Base-by-base conservation (phyloP, 2,113 vertebrate genomes). In the Rana temporaria region DNA sequence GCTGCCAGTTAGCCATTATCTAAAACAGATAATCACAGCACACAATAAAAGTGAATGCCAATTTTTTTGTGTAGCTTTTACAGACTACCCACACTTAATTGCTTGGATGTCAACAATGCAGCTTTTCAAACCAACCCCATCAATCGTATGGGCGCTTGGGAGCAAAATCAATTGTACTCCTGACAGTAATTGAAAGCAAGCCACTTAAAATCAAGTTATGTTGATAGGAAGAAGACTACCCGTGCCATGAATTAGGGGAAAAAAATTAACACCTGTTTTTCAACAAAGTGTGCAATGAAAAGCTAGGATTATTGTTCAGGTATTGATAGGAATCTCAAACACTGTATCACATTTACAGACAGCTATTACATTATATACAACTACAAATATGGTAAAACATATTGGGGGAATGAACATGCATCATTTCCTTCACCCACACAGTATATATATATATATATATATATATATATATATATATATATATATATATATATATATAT, bases 161-260 rank as follows among this genome's bases (percentile, higher is more conserved):
- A 83, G 1, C 4, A 32, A 84, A 85, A 88, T 81, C 16, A 85
- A 9, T 20, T 56, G 67, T 38, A 66, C 6, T 79, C 64, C 20
- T 70, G 22, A 84, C 38, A 77, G 70, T 75, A 84, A 66, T 32
- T 86, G 68, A 79, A 79, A 71, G 79, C 16, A 81, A 30, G 70
- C 80, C 74, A 82, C 70, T 82, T 74, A 66, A 75, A 82, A 82
- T 82, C 48, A 15, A 74, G 70, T 74, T 74, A 74, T 20, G 80
- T 67, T 81, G 79, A 80, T 70, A 38, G 48, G 24, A 73, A 66
- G 80, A 57, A 82, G 26, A 24, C 38, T 60, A 42, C 55, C 57
- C 17, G 8, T 56, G 42, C 59, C 68, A 65, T 73, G 69, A 57
- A 48, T 52, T 24, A 55, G 65, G 76, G 12, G 1, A 63, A 76